phyloP scores from a whole-genome alignment of 1,140 invertebrate species.

The Heliconius himera region DNA sequence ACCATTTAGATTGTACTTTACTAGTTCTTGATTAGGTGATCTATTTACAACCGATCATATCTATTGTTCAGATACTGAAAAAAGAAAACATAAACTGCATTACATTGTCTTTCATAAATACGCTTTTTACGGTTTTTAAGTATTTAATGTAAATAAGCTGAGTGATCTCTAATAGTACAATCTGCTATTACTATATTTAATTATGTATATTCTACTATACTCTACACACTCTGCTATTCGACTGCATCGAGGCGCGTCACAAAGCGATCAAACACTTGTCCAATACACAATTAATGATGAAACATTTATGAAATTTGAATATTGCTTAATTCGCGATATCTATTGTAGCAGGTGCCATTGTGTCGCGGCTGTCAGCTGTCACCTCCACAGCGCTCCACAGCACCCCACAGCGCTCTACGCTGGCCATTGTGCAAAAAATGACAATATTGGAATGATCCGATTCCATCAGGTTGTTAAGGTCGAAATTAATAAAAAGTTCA shows the following conservation, averaged over 20 bases:
- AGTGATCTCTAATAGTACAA: neutral
- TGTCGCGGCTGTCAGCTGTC: conserved; percentile 12
- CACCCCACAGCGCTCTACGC: conserved; percentile 21
- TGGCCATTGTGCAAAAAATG: conserved; percentile 45
- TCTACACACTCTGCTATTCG: neutral
- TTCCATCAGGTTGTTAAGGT: conserved; percentile 58
- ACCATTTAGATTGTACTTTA: neutral
- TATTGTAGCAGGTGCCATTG: conserved; percentile 25
- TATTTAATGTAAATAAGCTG: no score
- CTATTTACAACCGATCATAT: neutral
- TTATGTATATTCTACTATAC: neutral
- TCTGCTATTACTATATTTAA: neutral
- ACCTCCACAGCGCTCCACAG: conserved; percentile 20
- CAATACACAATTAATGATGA: conserved; percentile 12
- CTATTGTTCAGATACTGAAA: neutral
- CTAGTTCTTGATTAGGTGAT: neutral
- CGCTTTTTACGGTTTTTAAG: no score
- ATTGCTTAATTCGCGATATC: conserved; percentile 20
- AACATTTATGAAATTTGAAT: conserved; percentile 25
- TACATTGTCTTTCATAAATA: no score
- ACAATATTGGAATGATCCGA: conserved; percentile 53
- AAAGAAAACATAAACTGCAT: neutral
- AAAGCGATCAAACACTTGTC: conserved; percentile 4
- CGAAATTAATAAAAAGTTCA: conserved; percentile 66
- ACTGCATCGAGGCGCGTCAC: neutral